These are phyloP conservation scores for Mustela lutreola DNA, from an alignment of 2,113 vertebrate species.

Conservation along the genomic window DNA sequence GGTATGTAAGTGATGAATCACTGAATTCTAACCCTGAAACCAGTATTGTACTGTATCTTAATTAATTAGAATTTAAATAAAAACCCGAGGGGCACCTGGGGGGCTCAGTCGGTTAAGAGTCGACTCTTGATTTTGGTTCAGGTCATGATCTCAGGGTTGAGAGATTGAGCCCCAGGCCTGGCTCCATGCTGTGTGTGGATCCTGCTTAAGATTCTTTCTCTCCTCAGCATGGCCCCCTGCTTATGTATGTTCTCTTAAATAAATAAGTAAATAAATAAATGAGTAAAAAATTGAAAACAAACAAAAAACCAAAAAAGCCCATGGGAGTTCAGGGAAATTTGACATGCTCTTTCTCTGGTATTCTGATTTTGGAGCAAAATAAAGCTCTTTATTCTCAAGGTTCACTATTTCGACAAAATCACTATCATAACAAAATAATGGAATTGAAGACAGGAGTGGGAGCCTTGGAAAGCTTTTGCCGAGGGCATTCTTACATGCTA, in stretches of 20 bases:
- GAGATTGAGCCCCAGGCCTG: not conserved
- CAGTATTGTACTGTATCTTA: not conserved
- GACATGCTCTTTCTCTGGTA: not conserved
- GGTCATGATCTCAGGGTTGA: not conserved
- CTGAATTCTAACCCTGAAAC: not conserved
- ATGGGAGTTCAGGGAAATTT: not conserved
- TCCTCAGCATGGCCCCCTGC: not conserved
- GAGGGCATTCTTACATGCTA: not conserved
- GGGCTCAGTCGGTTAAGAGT: not conserved
- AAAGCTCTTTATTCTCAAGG: not conserved
- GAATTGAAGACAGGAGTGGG: not conserved
- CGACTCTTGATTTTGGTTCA: not conserved
- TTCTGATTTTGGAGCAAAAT: not conserved
- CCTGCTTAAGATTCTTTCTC: not conserved
- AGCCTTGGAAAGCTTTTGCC: not conserved
- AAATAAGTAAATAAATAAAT: not conserved
- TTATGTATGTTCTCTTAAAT: not conserved
- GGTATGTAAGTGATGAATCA: not conserved
- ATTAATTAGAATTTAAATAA: not conserved
- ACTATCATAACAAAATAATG: not conserved
- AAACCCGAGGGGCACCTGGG: not conserved
- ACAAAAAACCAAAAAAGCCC: not conserved
- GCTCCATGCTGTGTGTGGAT: not conserved
- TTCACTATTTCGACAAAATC: constrained; percentile 14
- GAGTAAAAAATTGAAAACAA: not conserved